Base-by-base conservation (phyloP, 2,888 invertebrate genomes). In the Dolomedes plantarius region DNA sequence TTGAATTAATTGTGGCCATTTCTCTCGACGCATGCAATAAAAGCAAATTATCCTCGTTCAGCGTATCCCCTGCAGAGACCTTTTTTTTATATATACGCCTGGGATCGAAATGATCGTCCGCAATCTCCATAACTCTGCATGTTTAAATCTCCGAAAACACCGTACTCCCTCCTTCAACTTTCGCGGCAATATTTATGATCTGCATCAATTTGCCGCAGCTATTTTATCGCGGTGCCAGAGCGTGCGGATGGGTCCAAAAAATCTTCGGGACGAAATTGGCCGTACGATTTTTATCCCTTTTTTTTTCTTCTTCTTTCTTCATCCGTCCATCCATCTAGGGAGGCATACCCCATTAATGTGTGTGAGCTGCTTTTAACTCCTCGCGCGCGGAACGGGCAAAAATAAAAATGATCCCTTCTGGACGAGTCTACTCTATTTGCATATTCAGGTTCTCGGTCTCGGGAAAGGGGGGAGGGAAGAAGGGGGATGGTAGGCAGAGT, bases 331-430 rank as follows among this genome's bases (percentile, higher is more conserved):
- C 32, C 32, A 31, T 31, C 67, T 67, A 31, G 0, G n/a, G 16
- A 67, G 32, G 32, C 32, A 67, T 32, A 16, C 67, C 32, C 67
- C 67, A 67, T 67, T 67, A 67, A 67, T 32, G 67, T n/a, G n/a
- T n/a, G n/a, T n/a, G n/a, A 67, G 67, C 32, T n/a, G 32, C 67
- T 67, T 67, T n/a, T 67, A 67, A 67, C 67, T 67, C 67, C 67
- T 67, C 32, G 32, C 29, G 31, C 28, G 31, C 31, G 32, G 67
- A 19, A n/a, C n/a, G n/a, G n/a, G n/a, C n/a, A n/a, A 67, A 67
- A 67, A 67, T 32, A n/a, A 67, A 65, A 32, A 6, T 67, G 67
- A 67, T 67, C 67, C 31, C 7, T 56, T 56, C 56, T 23, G 56
- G 56, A 31, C 19, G 67, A 67, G 67, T 67, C 67, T 67, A 32